Percentiles rank a stretch among this genome's conserved stretches.
Conservation (phyloP, 2,113 vertebrate genomes). For the Tauraco erythrolophus region DNA sequence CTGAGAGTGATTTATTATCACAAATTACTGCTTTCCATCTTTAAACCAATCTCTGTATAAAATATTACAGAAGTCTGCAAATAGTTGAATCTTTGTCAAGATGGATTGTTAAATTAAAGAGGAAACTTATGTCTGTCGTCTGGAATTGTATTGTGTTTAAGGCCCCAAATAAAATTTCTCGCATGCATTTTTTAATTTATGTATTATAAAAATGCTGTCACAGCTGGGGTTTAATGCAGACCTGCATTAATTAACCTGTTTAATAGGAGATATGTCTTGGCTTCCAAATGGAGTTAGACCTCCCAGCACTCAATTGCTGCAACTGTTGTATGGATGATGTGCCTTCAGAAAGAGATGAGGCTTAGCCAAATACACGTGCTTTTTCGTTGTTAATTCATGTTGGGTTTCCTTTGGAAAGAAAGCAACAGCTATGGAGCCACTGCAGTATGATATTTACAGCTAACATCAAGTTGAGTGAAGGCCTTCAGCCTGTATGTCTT, state of each 20-base stretch:
- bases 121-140: background rate
- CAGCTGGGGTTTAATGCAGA: background rate
- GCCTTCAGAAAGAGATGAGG: background rate
- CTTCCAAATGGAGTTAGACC: background rate
- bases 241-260: background rate
- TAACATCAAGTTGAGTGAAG: background rate
- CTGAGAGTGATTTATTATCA: constrained; percentile 4
- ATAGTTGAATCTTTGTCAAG: constrained; percentile 1
- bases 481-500: background rate
- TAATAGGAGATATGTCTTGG: background rate
- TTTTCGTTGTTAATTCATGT: background rate
- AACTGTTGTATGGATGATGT: background rate
- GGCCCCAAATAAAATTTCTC: background rate
- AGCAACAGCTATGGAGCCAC: background rate
- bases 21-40: constrained; percentile 10
- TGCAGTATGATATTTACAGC: background rate
- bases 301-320: background rate
- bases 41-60: background rate
- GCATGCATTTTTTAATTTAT: constrained; percentile 6
- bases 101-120: constrained; percentile 19
- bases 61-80: background rate
- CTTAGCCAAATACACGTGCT: background rate
- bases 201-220: background rate
- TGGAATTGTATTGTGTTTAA: background rate
- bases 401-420: background rate